Evolutionary conservation across 2,888 invertebrate species (phyloP).

Genomic region (Sphecodes monilicornis): DNA sequence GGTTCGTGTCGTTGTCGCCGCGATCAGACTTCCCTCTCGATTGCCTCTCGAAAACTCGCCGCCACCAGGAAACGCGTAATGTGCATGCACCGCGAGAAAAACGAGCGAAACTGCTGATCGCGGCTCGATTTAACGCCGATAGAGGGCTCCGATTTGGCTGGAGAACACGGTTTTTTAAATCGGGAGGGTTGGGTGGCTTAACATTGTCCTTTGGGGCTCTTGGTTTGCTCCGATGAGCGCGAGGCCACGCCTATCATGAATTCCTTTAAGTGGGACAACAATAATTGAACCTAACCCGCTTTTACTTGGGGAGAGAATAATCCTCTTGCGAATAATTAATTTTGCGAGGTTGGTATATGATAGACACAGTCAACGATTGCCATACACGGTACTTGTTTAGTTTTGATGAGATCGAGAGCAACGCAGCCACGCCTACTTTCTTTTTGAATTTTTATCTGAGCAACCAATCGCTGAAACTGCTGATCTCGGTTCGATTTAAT

Average conservation of each 20-base stretch:
- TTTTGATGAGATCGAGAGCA: too few relatives aligned
- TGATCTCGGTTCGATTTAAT: constrained; percentile 6
- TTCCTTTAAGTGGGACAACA: too few relatives aligned
- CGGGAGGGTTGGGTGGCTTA: not conserved
- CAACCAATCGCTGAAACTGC: too few relatives aligned
- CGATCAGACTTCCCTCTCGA: constrained; percentile 14
- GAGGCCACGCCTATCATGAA: too few relatives aligned
- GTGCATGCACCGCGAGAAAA: not conserved
- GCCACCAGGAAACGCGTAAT: constrained; percentile 28
- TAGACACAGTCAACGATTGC: too few relatives aligned
- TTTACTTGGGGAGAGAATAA: too few relatives aligned
- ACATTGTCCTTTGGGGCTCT: not conserved
- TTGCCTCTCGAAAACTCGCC: constrained; percentile 30
- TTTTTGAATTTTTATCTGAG: too few relatives aligned
- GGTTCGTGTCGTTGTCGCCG: not conserved
- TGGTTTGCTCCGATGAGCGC: not conserved
- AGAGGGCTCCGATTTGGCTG: not conserved
- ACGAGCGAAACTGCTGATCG: not conserved
- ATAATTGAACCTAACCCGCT: too few relatives aligned
- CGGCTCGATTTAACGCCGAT: not conserved
- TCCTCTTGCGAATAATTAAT: too few relatives aligned
- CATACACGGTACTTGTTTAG: too few relatives aligned
- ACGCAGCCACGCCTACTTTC: too few relatives aligned
- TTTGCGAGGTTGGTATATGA: too few relatives aligned
- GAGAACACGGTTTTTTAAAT: not conserved